Conservation (phyloP, 2,113 vertebrate species). For the Nestor notabilis region DNA sequence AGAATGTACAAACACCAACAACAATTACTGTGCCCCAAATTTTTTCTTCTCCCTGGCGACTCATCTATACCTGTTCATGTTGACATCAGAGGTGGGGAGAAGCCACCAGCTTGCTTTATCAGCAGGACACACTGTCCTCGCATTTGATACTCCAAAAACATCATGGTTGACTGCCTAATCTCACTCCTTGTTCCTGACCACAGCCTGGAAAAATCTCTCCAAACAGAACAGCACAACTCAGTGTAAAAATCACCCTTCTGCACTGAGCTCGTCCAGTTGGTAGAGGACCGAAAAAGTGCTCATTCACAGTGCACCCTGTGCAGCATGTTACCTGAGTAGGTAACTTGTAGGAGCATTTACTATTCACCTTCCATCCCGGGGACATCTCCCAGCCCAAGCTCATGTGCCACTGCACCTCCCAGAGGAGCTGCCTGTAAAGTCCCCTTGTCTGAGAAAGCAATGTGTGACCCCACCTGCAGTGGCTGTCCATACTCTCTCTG, state of each 20-base stretch:
- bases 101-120: not conserved
- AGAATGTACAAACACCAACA: not conserved
- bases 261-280: not conserved
- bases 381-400: not conserved
- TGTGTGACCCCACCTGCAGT: rapidly evolving
- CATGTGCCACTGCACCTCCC: not conserved
- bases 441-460: not conserved
- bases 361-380: not conserved
- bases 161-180: not conserved
- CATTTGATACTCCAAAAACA: not conserved
- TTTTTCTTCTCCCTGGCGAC: not conserved
- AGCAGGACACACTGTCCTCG: not conserved
- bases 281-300: not conserved
- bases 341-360: not conserved
- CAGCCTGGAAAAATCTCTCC: not conserved
- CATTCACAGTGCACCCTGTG: not conserved
- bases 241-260: not conserved
- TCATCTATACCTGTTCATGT: not conserved
- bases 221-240: not conserved
- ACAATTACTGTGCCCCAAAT: not conserved
- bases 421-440: not conserved
- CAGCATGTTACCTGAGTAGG: not conserved
- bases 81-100: not conserved
- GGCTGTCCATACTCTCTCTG: not conserved
- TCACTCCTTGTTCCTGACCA: not conserved